These are phyloP conservation scores for Crotophaga sulcirostris DNA, from an alignment of 2,113 vertebrate species.

Conservation along the genomic window DNA sequence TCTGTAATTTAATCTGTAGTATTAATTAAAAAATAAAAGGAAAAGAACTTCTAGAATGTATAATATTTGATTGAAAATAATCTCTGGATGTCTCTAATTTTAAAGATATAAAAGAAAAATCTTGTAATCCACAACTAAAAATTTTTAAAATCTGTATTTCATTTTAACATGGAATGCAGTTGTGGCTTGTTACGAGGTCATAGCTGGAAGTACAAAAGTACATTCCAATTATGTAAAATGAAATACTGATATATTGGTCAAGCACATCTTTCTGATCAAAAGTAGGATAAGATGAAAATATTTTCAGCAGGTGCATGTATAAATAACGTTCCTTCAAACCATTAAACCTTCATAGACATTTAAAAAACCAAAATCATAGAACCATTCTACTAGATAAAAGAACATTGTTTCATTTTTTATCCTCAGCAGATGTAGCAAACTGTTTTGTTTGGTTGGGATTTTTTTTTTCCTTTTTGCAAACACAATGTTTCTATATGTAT, in stretches of 20 bases:
- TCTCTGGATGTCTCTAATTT: not conserved
- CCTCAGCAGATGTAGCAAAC: not conserved
- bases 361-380: not conserved
- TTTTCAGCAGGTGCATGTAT: not conserved
- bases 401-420: not conserved
- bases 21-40: not conserved
- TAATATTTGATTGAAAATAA: not conserved
- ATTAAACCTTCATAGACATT: not conserved
- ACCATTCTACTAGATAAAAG: not conserved
- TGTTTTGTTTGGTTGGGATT: not conserved
- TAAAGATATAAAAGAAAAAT: not conserved
- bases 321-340: not conserved
- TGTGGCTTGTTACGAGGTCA: not conserved
- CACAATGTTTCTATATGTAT: not conserved
- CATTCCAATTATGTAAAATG: not conserved
- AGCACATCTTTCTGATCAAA: not conserved
- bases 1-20: not conserved
- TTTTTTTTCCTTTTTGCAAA: not conserved
- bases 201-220: not conserved
- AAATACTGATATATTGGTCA: not conserved
- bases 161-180: not conserved
- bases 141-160: not conserved
- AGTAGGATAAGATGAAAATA: not conserved
- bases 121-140: not conserved
- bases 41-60: not conserved